These are phyloP conservation scores for Anthonomus grandis DNA, from an alignment of 1,140 invertebrate species.

Conservation along the genomic window DNA sequence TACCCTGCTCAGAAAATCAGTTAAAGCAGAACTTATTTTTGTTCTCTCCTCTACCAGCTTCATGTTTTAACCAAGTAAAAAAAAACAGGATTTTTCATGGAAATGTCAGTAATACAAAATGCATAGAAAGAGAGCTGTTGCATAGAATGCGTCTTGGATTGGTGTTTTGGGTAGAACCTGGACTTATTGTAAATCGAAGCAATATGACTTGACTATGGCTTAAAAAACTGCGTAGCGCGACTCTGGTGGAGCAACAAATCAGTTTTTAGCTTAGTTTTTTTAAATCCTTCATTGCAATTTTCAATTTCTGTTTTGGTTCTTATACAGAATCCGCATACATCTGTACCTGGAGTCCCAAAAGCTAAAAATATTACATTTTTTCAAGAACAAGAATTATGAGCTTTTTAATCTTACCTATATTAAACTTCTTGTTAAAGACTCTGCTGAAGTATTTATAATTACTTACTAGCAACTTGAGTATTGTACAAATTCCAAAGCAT, in stretches of 20 bases:
- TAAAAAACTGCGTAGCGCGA: background rate
- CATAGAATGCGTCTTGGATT: conserved; percentile 33
- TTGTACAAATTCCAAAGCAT: no score
- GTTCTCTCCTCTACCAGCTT: conserved; percentile 18
- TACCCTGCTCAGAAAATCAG: conserved; percentile 6
- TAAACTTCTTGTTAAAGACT: no score
- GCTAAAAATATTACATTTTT: no score
- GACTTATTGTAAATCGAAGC: conserved; percentile 37
- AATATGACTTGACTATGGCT: conserved; percentile 12
- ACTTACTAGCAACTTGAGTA: no score
- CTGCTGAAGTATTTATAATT: no score
- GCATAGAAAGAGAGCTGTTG: conserved; percentile 18
- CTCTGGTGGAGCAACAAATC: background rate
- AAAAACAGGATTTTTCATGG: conserved; percentile 10
- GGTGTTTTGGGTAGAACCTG: conserved; percentile 30
- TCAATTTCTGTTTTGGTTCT: conserved; percentile 17
- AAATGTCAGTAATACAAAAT: conserved; percentile 21
- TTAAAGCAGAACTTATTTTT: conserved; percentile 16
- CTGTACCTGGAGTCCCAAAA: no score
- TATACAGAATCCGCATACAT: conserved; percentile 7
- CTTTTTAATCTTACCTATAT: no score
- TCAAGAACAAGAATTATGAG: no score
- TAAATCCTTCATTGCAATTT: background rate
- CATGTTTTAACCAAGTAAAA: conserved; percentile 21
- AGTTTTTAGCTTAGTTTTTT: conserved; percentile 1